A percentile compares a stretch with the other conserved stretches of the same genome.
Conservation (phyloP, 2,113 vertebrate species). For the Clarias macrocephalus region DNA sequence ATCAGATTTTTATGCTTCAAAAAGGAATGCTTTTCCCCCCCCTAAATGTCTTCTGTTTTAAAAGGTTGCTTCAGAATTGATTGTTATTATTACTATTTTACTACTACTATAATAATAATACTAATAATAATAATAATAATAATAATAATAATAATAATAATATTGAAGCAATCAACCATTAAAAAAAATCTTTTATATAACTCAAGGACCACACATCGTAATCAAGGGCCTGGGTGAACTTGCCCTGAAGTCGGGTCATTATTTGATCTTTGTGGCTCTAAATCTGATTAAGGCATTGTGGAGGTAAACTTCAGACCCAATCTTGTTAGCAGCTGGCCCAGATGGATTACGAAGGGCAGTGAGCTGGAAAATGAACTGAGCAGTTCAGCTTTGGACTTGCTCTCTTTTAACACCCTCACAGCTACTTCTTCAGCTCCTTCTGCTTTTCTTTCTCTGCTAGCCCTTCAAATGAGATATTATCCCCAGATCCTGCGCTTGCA, state of each 20-base stretch:
- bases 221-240: constrained; percentile 98
- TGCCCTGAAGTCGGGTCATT: constrained; percentile 99
- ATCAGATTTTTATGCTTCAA: neutral
- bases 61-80: neutral
- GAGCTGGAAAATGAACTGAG: constrained; percentile 99
- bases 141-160: neutral
- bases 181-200: constrained; percentile 88
- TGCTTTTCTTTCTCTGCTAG: constrained; percentile 77
- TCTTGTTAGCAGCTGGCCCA: constrained; percentile 99
- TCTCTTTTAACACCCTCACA: constrained; percentile 88
- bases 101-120: too few relatives aligned
- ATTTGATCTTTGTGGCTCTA: constrained; percentile 99
- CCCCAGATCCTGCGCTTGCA: constrained; percentile 68
- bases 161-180: constrained; percentile 76
- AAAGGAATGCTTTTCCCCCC: neutral
- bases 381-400: constrained; percentile 98
- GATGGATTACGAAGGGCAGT: constrained; percentile 97
- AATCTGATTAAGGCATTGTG: constrained; percentile 99
- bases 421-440: constrained; percentile 87
- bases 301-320: constrained; percentile 99
- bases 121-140: neutral
- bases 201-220: constrained; percentile 99
- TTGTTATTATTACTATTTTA: neutral
- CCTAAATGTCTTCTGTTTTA: neutral
- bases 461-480: constrained; percentile 88